These are phyloP conservation scores for Athalia rosae DNA, from an alignment of 2,888 invertebrate species.

Conservation along the genomic window DNA sequence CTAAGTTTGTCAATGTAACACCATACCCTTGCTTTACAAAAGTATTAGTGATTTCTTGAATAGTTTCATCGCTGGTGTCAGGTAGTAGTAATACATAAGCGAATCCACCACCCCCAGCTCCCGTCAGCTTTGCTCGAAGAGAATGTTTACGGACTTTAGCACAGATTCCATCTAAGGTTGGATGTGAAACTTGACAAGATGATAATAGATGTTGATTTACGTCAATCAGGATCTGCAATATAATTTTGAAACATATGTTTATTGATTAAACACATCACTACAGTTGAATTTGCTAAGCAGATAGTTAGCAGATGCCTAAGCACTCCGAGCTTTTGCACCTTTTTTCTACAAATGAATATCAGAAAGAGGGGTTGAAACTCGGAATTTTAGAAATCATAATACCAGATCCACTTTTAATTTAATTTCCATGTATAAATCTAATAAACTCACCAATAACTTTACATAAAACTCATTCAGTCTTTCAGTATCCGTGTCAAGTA, in stretches of 20 bases:
- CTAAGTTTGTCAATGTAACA: slow-evolving; percentile 77
- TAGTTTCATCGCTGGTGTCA: slow-evolving; percentile 57
- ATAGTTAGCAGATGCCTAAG: too few relatives aligned
- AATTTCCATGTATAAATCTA: slow-evolving; percentile 27
- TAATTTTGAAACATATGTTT: neutral
- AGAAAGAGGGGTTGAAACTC: too few relatives aligned
- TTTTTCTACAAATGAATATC: too few relatives aligned
- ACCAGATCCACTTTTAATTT: neutral
- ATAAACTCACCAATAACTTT: slow-evolving; percentile 60
- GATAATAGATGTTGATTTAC: slow-evolving; percentile 92
- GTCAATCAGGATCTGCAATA: slow-evolving; percentile 83
- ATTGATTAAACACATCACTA: neutral
- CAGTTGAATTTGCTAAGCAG: too few relatives aligned
- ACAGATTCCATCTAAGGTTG: slow-evolving; percentile 87
- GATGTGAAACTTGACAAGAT: slow-evolving; percentile 91
- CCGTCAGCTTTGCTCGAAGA: slow-evolving; percentile 93
- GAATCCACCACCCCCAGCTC: slow-evolving; percentile 98
- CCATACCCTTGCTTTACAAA: slow-evolving; percentile 76
- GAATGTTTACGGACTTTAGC: slow-evolving; percentile 79
- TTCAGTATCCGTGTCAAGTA: slow-evolving; percentile 49
- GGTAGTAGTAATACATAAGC: slow-evolving; percentile 81
- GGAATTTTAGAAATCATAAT: neutral
- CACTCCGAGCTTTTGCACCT: too few relatives aligned
- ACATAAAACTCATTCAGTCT: slow-evolving; percentile 54
- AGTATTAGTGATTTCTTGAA: slow-evolving; percentile 65